Conservation (phyloP, 2,113 vertebrate species). For the Nesoenas mayeri region DNA sequence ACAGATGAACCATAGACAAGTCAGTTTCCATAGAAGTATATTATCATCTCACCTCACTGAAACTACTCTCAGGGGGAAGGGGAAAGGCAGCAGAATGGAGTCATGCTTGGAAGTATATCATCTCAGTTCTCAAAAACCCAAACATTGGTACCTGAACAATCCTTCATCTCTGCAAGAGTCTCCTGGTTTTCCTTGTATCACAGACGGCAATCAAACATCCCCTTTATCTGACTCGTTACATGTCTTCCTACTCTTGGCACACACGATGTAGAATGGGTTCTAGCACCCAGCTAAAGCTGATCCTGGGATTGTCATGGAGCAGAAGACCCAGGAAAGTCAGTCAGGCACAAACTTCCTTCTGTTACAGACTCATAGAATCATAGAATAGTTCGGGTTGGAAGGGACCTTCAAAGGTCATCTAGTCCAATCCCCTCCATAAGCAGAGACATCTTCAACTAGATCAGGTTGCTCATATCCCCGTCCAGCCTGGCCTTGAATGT, state of each 20-base stretch:
- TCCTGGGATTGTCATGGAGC: not conserved
- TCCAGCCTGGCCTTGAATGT: not conserved
- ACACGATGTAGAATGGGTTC: not conserved
- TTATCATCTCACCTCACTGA: not conserved
- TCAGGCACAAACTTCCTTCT: not conserved
- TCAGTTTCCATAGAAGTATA: not conserved
- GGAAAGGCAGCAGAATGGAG: not conserved
- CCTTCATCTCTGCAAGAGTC: not conserved
- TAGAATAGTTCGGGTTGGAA: not conserved
- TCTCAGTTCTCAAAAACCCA: not conserved
- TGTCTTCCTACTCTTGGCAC: not conserved
- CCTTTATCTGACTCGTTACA: not conserved
- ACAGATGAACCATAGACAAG: not conserved
- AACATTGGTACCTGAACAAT: not conserved
- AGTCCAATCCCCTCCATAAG: not conserved
- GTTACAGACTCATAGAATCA: not conserved
- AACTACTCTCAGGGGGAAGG: not conserved
- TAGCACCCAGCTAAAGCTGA: not conserved
- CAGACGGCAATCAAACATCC: not conserved
- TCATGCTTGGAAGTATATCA: not conserved
- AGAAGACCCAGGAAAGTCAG: not conserved
- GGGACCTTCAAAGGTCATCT: not conserved
- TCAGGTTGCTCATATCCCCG: not conserved
- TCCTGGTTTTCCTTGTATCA: not conserved
- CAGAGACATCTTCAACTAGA: not conserved